Evolutionary conservation across 2,888 invertebrate species (phyloP), one percentile per base, ranked within the genome.

Genomic region (Synanthedon myopaeformis): DNA sequence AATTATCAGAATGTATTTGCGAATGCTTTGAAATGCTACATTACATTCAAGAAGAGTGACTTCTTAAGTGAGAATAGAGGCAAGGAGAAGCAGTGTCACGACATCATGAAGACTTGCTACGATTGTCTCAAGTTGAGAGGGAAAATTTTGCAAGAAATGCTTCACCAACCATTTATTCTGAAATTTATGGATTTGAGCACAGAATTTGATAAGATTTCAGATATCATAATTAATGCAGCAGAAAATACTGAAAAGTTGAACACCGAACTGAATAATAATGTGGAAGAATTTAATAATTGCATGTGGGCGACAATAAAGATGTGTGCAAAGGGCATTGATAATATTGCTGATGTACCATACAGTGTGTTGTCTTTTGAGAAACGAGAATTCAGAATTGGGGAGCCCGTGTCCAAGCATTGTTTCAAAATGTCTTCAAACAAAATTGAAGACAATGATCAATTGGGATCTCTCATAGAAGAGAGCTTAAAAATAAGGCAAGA

Each of bases 91-190:
- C 84, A 85, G 60, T 88, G 88, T 59, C 73, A 76, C 54, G 85
- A 88, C 49, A 90, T 91, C 64, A 86, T 88, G 19, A 89, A 89
- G 66, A 70, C 89, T 51, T 78, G 91, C 42, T 90, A 90, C 58
- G 82, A 89, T 54, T 89, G 89, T 56, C 71, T 91, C 0, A 89
- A 89, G 68, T 66, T 86, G 4, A 82, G 90, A 60, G 88, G 84
- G 59, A 82, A 76, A 62, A 79, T 90, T 55, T 67, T 91, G 49
- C 67, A 69, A 54, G 83, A 87, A 62, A 67, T 82, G 49, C 74
- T 77, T n/a, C 73, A 79, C 51, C 87, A 88, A 60, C 68, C 77
- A 17, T 85, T 84, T 67, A 70, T 82, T 42, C 61, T 84, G 49
- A 88, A 87, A 61, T 69, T 88, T 2, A 74, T 79, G 59, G 85